Conservation (phyloP, 2,888 invertebrate species). For the Prosopocoilus inquinatus region DNA sequence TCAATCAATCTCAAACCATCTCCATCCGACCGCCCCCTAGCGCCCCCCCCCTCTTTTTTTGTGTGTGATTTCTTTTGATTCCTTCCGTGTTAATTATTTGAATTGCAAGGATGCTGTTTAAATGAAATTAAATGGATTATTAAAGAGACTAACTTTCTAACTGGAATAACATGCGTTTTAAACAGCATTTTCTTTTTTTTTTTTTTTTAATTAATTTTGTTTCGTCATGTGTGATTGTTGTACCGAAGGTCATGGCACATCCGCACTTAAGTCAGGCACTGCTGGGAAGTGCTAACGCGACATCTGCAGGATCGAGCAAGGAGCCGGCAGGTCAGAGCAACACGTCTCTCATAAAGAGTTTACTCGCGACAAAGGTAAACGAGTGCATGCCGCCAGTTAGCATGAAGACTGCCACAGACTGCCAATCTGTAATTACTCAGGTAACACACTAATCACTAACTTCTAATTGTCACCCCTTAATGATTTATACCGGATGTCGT, state of each 20-base stretch:
- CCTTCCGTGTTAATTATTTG: too few relatives aligned
- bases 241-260: constrained; percentile 57
- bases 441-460: constrained; percentile 31
- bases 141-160: too few relatives aligned
- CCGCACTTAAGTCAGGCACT: constrained; percentile 63
- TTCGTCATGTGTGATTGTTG: neutral
- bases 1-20: too few relatives aligned
- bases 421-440: constrained; percentile 56
- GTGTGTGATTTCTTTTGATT: neutral
- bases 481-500: too few relatives aligned
- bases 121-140: too few relatives aligned
- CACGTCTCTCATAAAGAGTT: constrained; percentile 87
- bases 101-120: too few relatives aligned
- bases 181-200: constrained; percentile 10
- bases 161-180: neutral
- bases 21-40: constrained; percentile 1
- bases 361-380: constrained; percentile 91
- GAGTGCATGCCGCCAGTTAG: constrained; percentile 55
- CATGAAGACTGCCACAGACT: constrained; percentile 52
- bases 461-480: neutral
- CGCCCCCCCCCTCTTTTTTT: too few relatives aligned
- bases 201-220: constrained; percentile 20
- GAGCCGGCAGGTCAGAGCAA: constrained; percentile 55
- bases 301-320: constrained; percentile 22
- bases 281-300: constrained; percentile 46